These are phyloP conservation scores for Podarcis raffonei DNA, from an alignment of 2,113 vertebrate genomes.

Conservation along the genomic window DNA sequence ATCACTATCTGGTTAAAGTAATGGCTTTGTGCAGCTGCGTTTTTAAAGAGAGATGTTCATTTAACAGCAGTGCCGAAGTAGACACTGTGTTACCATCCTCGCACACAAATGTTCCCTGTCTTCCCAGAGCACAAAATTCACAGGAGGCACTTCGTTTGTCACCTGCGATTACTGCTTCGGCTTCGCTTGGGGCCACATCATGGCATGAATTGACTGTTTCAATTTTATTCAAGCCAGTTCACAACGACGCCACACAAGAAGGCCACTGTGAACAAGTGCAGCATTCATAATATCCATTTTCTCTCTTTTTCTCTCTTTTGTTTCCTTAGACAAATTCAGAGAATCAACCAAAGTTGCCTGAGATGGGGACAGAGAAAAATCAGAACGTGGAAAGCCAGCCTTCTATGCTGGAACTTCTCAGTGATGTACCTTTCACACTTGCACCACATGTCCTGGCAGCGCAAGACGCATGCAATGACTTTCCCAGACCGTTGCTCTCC, in stretches of 20 bases:
- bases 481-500: slow-evolving; percentile 82
- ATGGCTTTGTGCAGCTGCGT: neutral
- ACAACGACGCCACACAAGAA: neutral
- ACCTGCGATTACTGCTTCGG: neutral
- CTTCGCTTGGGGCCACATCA: neutral
- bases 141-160: neutral
- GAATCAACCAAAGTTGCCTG: slow-evolving; percentile 32
- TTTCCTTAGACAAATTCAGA: slow-evolving; percentile 59
- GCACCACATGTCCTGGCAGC: slow-evolving; percentile 89
- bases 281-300: neutral
- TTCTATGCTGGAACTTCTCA: slow-evolving; percentile 84
- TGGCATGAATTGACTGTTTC: neutral
- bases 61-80: neutral
- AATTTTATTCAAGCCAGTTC: slow-evolving; percentile 20
- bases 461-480: slow-evolving; percentile 75
- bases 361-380: slow-evolving; percentile 46
- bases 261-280: neutral
- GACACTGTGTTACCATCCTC: neutral
- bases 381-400: slow-evolving; percentile 70
- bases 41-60: neutral
- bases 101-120: slow-evolving; percentile 3
- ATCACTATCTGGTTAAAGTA: neutral
- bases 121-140: slow-evolving; percentile 4
- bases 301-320: slow-evolving; percentile 37
- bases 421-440: slow-evolving; percentile 91